Evolutionary conservation across 2,888 invertebrate genomes (phyloP).

Genomic region (Neoascia interrupta): DNA sequence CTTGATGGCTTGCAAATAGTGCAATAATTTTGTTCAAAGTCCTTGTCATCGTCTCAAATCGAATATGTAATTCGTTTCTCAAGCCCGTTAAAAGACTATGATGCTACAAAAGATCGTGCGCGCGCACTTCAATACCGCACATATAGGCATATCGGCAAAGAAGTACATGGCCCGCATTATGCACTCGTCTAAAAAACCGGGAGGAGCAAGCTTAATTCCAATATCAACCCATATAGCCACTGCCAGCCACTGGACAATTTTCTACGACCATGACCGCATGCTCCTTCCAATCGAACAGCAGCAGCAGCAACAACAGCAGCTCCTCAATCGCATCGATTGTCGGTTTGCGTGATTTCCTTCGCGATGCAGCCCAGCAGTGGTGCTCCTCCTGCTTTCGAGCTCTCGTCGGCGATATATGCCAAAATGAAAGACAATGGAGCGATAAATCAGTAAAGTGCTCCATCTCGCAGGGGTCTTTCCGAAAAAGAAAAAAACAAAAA

Average conservation of each 20-base stretch:
- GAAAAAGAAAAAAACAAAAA: neutral
- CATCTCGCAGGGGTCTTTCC: constrained; percentile 39
- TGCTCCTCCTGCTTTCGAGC: constrained; percentile 45
- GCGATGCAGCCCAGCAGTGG: neutral
- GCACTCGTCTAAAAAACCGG: constrained; percentile 55
- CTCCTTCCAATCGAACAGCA: constrained; percentile 17
- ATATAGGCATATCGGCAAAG: constrained; percentile 11
- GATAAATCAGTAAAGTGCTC: constrained; percentile 71
- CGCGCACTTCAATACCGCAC: constrained; percentile 59
- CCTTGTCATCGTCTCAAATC: constrained; percentile 58
- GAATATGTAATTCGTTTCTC: constrained; percentile 54
- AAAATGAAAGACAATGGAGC: constrained; percentile 73
- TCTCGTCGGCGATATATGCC: constrained; percentile 70
- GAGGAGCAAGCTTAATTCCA: constrained; percentile 65
- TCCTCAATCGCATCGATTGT: constrained; percentile 65
- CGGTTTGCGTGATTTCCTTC: constrained; percentile 51
- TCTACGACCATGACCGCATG: neutral
- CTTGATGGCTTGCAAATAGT: constrained; percentile 54
- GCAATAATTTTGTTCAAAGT: constrained; percentile 51
- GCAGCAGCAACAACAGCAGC: constrained; percentile 34
- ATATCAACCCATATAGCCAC: constrained; percentile 53
- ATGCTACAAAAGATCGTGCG: constrained; percentile 48
- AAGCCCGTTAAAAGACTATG: constrained; percentile 28
- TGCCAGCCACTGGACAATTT: constrained; percentile 56
- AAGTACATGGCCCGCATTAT: constrained; percentile 58